Conservation (phyloP, 2,113 vertebrate genomes). For the Hippolais icterina region DNA sequence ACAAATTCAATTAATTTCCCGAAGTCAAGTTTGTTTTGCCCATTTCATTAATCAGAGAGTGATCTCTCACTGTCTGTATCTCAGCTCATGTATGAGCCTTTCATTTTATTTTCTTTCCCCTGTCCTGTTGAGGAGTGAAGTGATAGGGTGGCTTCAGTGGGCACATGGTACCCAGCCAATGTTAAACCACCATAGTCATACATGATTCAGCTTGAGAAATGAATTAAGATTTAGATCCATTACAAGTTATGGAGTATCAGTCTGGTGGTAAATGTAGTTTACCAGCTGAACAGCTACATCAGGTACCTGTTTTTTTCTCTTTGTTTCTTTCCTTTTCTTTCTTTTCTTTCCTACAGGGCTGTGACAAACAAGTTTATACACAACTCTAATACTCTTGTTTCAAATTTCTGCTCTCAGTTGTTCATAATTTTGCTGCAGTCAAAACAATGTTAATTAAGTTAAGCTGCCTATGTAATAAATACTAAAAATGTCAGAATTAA, state of each 20-base stretch:
- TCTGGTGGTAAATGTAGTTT: background rate
- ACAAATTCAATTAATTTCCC: background rate
- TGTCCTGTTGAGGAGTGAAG: background rate
- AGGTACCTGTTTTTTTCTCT: background rate
- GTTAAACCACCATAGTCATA: background rate
- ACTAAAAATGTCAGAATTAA: conserved; percentile 47
- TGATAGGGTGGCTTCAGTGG: background rate
- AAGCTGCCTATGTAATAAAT: conserved; percentile 39
- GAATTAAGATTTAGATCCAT: background rate
- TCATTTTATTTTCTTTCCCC: background rate
- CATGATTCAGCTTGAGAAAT: background rate
- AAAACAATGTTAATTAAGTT: conserved; percentile 48
- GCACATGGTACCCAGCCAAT: background rate
- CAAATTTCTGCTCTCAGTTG: conserved; percentile 2
- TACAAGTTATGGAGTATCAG: background rate
- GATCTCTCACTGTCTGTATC: background rate
- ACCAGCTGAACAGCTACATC: background rate
- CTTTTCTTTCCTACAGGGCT: background rate
- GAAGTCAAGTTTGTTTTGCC: background rate
- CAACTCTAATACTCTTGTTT: background rate
- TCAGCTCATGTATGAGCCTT: background rate
- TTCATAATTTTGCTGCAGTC: background rate
- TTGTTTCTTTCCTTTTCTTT: background rate
- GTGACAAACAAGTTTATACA: background rate
- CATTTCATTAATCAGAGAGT: background rate